phyloP scores from a whole-genome alignment of 37 sponge, comb jelly and placozoan species.

The Aphrocallistes beatrix region DNA sequence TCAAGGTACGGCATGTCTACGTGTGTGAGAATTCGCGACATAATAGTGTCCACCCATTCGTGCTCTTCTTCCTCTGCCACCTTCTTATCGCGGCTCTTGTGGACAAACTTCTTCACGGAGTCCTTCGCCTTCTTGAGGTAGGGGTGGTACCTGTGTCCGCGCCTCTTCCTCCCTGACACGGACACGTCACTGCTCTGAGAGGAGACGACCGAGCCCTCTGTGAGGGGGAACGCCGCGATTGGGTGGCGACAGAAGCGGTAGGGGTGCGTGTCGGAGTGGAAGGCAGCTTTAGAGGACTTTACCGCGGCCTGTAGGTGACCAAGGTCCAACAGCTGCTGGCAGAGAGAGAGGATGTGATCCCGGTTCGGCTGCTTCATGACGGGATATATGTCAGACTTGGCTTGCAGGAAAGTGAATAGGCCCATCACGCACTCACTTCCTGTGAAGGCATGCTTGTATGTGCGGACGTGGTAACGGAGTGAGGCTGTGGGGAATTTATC shows the following conservation, averaged over 20 bases:
- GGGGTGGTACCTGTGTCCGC: not conserved
- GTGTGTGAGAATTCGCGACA: not conserved
- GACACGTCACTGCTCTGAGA: not conserved
- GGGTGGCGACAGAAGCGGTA: not conserved
- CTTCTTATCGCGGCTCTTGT: not conserved
- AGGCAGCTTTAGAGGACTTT: not conserved
- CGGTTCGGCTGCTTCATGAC: not conserved
- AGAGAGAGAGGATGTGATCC: not conserved
- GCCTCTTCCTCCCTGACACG: not conserved
- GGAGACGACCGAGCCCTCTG: not conserved
- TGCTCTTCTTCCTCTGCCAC: not conserved
- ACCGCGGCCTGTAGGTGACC: not conserved
- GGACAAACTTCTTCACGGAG: not conserved
- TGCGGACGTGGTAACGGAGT: not conserved
- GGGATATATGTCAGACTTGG: not conserved
- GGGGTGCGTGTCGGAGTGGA: not conserved
- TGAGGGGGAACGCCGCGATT: not conserved
- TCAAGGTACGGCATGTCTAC: slow-evolving; percentile 12
- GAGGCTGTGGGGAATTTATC: not conserved
- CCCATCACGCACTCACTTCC: not conserved
- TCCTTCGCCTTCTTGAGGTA: not conserved
- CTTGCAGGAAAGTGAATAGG: not conserved
- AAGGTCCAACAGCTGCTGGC: not conserved
- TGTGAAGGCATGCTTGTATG: not conserved
- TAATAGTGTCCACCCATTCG: not conserved